phyloP scores from a whole-genome alignment of 2,888 invertebrate species.

The Drosophila koepferae region DNA sequence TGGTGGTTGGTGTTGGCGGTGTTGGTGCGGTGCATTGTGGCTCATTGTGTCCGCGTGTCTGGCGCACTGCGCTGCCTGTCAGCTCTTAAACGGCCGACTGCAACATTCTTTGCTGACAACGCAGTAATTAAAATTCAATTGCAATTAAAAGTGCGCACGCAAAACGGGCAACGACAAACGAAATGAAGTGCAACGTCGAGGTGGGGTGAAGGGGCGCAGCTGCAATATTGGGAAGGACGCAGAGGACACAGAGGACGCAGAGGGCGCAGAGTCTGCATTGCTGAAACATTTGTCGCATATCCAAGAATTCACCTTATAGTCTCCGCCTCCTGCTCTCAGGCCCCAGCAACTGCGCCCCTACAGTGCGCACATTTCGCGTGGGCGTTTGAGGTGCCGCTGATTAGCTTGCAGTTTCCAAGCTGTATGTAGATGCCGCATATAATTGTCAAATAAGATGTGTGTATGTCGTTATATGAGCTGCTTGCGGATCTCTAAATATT shows the following conservation, averaged over 20 bases:
- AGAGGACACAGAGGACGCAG: not conserved
- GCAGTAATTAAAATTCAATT: slow-evolving; percentile 85
- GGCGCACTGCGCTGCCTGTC: slow-evolving; percentile 49
- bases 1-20: not conserved
- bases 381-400: slow-evolving; percentile 75
- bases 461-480: slow-evolving; percentile 47
- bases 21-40: slow-evolving; percentile 33
- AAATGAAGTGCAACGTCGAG: slow-evolving; percentile 50
- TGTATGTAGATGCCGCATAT: not conserved
- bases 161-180: slow-evolving; percentile 77
- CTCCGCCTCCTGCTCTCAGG: not conserved
- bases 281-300: slow-evolving; percentile 70
- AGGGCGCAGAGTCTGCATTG: slow-evolving; percentile 34
- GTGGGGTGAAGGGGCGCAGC: slow-evolving; percentile 9
- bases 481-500: slow-evolving; percentile 49
- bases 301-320: slow-evolving; percentile 60
- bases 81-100: slow-evolving; percentile 77
- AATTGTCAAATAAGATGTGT: slow-evolving; percentile 37
- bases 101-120: slow-evolving; percentile 84
- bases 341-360: not conserved
- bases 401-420: slow-evolving; percentile 54
- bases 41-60: slow-evolving; percentile 59
- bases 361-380: slow-evolving; percentile 55
- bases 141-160: slow-evolving; percentile 83
- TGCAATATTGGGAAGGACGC: not conserved